Evolutionary conservation across 2,797 vertebrate species (phyloP), one percentile per base, ranked within the genome.

Genomic region (Eurystomus glaucurus): DNA sequence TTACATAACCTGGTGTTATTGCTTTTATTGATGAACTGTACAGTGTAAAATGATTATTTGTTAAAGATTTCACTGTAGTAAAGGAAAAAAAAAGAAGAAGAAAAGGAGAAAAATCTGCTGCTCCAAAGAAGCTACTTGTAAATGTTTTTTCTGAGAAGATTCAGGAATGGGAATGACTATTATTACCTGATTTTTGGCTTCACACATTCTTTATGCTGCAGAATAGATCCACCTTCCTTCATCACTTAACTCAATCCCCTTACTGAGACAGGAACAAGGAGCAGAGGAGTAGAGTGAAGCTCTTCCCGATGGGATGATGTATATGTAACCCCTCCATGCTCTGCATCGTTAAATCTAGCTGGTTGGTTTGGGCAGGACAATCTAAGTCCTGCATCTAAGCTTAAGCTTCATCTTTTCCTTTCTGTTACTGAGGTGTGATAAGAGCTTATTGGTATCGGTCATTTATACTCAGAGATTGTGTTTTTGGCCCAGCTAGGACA

Each of bases 21-120:
- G 94, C 93, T 96, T 97, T 97, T 98, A 97, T 97, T 98, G 97
- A 97, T 97, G 97, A 98, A 97, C 93, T 96, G 95, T 97, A 94
- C 33, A 72, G 86, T 91, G 43, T 95, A 96, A 98, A 97, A 97
- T 97, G 96, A 98, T 97, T 98, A 97, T 98, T 98, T 98, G 96
- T 97, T 98, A 97, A 98, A 98, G 88, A 97, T 97, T 98, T 97
- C 91, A 94, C 85, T 26, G 54, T 94, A 75, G 95, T 95, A 94
- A 97, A 96, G 84, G 2, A 28, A 45, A 35, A 4, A 25, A 10
- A 52, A 66, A 52, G 9, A 37, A 11, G 6, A 64, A 65, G 39
- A 80, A 66, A 66, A 90, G 26, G n/a, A 77, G 48, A 95, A 95
- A 94, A 96, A 96, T 95, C 97, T 88, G 93, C 79, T 93, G 75